phyloP scores from a whole-genome alignment of 2,888 invertebrate genomes.

The Gisinianus flammeolus region DNA sequence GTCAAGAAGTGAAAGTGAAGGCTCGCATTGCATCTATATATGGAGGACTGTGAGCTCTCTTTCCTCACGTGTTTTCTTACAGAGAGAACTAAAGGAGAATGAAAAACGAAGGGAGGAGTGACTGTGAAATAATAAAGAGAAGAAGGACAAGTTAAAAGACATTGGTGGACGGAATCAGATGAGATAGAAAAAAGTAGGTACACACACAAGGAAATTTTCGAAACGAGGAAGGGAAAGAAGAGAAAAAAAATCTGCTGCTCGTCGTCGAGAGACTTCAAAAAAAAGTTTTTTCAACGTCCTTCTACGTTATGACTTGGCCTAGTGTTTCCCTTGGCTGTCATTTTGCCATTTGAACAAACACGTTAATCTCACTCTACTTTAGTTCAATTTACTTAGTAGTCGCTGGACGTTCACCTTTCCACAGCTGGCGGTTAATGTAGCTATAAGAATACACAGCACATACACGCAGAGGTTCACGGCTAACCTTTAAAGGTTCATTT shows the following conservation, averaged over 20 bases:
- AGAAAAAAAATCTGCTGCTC: neutral
- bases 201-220: neutral
- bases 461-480: no score
- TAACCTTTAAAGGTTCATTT: conserved; percentile 10
- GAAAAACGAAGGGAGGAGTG: neutral
- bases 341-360: conserved; percentile 17
- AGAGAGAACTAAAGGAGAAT: neutral
- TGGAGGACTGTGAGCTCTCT: neutral
- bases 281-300: conserved; percentile 16
- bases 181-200: neutral
- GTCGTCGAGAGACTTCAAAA: conserved; percentile 9
- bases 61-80: neutral
- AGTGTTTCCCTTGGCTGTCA: conserved; percentile 24
- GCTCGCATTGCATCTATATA: no score
- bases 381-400: conserved; percentile 21
- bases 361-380: conserved; percentile 27
- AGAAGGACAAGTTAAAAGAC: neutral
- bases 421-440: conserved; percentile 17
- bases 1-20: conserved; percentile 8
- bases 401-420: conserved; percentile 17
- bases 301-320: neutral
- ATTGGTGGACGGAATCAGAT: neutral
- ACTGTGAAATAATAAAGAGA: neutral
- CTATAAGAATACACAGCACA: no score
- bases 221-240: neutral